phyloP scores from a whole-genome alignment of 1,140 invertebrate genomes.

The Orchestia grillus region DNA sequence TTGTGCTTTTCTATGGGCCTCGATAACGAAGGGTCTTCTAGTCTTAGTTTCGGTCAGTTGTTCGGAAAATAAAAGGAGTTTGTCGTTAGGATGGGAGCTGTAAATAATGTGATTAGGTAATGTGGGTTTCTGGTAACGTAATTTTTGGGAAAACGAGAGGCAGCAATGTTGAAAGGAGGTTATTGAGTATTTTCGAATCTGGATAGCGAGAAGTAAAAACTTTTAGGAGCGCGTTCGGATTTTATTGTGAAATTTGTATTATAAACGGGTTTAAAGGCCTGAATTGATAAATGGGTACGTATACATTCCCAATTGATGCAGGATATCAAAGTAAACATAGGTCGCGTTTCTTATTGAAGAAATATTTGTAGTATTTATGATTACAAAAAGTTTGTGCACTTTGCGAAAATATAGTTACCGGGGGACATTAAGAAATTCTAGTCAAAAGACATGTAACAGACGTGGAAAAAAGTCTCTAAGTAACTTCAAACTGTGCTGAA shows the following conservation, averaged over 20 bases:
- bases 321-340: too few species aligned
- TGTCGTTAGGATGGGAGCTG: background rate
- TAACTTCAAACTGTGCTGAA: too few species aligned
- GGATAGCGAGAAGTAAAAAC: background rate
- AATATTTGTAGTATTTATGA: too few species aligned
- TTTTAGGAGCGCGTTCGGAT: background rate
- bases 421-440: too few species aligned
- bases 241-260: too few species aligned
- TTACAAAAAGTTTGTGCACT: too few species aligned
- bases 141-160: background rate
- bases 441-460: too few species aligned
- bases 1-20: background rate
- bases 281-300: background rate
- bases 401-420: too few species aligned
- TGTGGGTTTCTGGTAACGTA: background rate
- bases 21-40: background rate
- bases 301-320: background rate
- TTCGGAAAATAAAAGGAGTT: background rate
- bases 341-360: too few species aligned
- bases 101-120: background rate
- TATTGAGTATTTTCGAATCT: background rate
- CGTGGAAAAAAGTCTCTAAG: too few species aligned
- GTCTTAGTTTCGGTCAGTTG: background rate
- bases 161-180: background rate
- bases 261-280: background rate